Evolutionary conservation across 2,113 vertebrate species (phyloP), one percentile per base, ranked within the genome.

Genomic region (Odontesthes bonariensis): DNA sequence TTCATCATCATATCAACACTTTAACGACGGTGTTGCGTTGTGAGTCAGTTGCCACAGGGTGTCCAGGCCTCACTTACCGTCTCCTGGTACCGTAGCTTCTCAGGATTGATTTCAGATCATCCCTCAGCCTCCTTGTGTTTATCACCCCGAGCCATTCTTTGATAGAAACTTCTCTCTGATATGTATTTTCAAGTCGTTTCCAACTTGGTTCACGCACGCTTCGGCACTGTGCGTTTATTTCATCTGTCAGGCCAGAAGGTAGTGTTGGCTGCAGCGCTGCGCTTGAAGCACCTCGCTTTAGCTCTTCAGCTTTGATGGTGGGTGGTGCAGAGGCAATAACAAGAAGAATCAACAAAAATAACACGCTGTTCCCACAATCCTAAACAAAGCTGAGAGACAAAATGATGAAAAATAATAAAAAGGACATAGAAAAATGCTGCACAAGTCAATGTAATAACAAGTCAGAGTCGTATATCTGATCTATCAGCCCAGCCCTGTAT

Each of bases 31-130:
- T 42, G 27, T 47, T 69, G 62, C 64, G 35, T 59, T 55, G 70
- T 82, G 83, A 84, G n/a, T 75, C 74, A 78, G 68, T 65, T 63
- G 67, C 67, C 65, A 69, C 63, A 17, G 35, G 73, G 40, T 68
- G 70, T 80, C 56, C 73, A 67, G 73, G 71, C 40, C 65, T 69
- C 33, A 12, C 62, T 81, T 56, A 66, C 80, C 64, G 35, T 69
- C 69, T 42, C 17, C 63, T 81, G 73, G 79, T 79, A 77, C 66
- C 72, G 80, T 70, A 72, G 44, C 53, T 79, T 72, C 73, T 64
- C 73, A 35, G 67, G 67, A 82, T 82, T 67, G 78, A 90, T 87
- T 86, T 62, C 82, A 79, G 66, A 58, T 84, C 71, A 53, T 73
- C 72, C 68, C 51, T 63, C 46, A 19, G 64, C 64, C 51, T 65